Base-by-base conservation (phyloP, 2,113 vertebrate species). In the Spheniscus mendiculus region DNA sequence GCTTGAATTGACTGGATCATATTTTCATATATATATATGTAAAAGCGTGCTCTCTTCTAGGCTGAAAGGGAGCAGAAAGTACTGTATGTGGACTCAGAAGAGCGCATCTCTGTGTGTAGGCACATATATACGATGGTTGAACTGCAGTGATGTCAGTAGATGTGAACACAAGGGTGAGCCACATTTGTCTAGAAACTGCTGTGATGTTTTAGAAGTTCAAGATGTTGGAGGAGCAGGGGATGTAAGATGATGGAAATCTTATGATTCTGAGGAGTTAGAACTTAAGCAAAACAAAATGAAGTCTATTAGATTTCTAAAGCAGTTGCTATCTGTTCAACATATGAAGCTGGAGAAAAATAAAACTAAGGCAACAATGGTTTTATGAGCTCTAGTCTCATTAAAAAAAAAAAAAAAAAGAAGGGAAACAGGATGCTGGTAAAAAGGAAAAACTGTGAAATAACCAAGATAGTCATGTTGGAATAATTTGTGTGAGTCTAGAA, bases 121-220 rank as follows among this genome's bases (percentile, higher is more conserved):
- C 12, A 7, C 1, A 1, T 32, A 19, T 27, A 44, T 29, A 5
- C 13, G 29, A 9, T 52, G 11, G 4, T 4, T 73, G n/a, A 47
- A 47, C 14, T 2, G 2, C 65, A 79, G 30, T 20, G 40, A 7
- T 76, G 27, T 44, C 70, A 26, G 29, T 25, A 52, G 82, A 30
- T 26, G 40, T n/a, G 81, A 91, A 36, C 18, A 25, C 10, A 47
- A n/a, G 42, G 12, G 11, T 62, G 67, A 94, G 14, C 11, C 4
- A 10, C 1, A 0, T 76, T 85, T 87, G 9, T 42, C 59, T 76
- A 7, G 58, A 66, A n/a, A 79, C 34, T 87, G 6, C 58, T 62
- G 34, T 58, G 49, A 11, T 53, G 34, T 26, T 94, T 86, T 49
- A 58, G 45, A 56, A 83, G 38, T 55, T 78, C 30, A 81, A 22